Base-by-base conservation (phyloP, 2,888 invertebrate species). In the Caenorhabditis parvicauda region DNA sequence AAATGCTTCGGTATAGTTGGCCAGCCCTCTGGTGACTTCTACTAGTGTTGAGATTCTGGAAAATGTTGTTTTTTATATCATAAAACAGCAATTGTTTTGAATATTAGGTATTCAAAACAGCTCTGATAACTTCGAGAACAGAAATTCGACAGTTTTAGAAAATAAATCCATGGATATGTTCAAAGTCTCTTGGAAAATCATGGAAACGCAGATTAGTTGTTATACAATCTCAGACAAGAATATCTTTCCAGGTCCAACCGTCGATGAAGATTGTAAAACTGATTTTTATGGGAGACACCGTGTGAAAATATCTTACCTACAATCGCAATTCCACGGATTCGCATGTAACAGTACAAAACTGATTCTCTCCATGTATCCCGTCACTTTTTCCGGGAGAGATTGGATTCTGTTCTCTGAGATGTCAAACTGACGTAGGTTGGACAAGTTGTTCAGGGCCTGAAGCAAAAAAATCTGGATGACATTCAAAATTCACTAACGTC, bases 291-390 rank as follows among this genome's bases (percentile, higher is more conserved):
- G n/a, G n/a, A n/a, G n/a, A n/a, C 17, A 9, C 35, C n/a, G 9
- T 32, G 35, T 12, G 35, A 12, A 9, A 32, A 3, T 22, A 17
- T 25, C 45, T 37, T 28, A 68, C 76, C 77, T 60, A 62, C 77
- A 77, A 62, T 77, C 77, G 55, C 77, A 77, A 54, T 72, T 74
- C 76, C 76, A 77, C 7, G 74, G 76, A 49, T 77, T 77, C 12
- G 61, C 38, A 17, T 57, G 60, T 9, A 77, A 32, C 17, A 68
- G 54, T 12, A 70, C 41, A 32, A 59, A 53, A 5, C 32, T 46
- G 14, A 59, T 39, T 0, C 22, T 14, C 19, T 48, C 22, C 24
- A 49, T 50, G 19, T 64, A 47, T 14, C 69, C 64, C 24, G 54
- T 51, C n/a, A 54, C 39, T 35, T 64, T 54, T 6, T 68, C 57